Percentiles rank a stretch among this genome's conserved stretches.
Conservation (phyloP, 2,797 vertebrate species). For the Tiaroga cobitis region DNA sequence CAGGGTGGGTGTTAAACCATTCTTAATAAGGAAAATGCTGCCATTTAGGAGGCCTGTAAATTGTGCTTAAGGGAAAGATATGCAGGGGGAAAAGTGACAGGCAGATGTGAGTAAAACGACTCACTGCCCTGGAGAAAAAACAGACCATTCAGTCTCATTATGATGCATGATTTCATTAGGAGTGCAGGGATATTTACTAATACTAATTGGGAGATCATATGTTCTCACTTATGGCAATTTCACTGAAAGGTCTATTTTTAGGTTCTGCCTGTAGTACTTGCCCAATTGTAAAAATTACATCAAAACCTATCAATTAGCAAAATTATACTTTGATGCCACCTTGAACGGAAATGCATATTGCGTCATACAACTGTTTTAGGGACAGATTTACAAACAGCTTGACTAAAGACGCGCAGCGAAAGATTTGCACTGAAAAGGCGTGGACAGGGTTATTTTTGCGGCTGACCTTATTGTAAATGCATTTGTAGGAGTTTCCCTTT, state of each 20-base stretch:
- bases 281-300: conserved; percentile 31
- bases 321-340: conserved; percentile 24
- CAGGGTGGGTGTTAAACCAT: conserved; percentile 52
- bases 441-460: too few species aligned
- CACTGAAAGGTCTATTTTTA: conserved; percentile 49
- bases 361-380: background rate
- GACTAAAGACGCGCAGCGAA: too few species aligned
- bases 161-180: conserved; percentile 54
- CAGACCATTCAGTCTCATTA: conserved; percentile 49
- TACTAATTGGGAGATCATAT: conserved; percentile 55
- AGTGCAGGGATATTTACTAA: conserved; percentile 48
- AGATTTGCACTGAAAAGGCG: too few species aligned
- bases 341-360: background rate
- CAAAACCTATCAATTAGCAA: conserved; percentile 38
- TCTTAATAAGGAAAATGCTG: conserved; percentile 56
- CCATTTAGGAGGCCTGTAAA: conserved; percentile 54
- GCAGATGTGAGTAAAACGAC: conserved; percentile 51
- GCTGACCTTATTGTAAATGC: too few species aligned
- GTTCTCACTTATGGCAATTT: conserved; percentile 48
- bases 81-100: conserved; percentile 26
- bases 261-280: conserved; percentile 28
- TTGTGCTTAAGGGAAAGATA: conserved; percentile 39
- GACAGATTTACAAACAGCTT: too few species aligned
- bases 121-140: conserved; percentile 35
- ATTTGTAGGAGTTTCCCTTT: too few species aligned